Conservation (phyloP, 2,888 invertebrate genomes). For the Trachelus troglodyta region DNA sequence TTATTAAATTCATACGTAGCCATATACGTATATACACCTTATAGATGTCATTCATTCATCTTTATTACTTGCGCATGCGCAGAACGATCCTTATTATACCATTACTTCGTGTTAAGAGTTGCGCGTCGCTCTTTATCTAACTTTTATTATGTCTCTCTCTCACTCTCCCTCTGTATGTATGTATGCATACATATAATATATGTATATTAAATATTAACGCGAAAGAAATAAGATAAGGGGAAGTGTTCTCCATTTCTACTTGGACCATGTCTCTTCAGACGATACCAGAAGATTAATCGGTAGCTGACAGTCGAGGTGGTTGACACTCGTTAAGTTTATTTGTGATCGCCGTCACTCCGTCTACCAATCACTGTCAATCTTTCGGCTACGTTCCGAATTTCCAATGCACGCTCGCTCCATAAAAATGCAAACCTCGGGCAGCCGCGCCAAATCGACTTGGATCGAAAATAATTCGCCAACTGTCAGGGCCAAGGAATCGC, state of each 20-base stretch:
- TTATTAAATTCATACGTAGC: too few relatives aligned
- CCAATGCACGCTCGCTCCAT: not conserved
- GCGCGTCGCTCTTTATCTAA: not conserved
- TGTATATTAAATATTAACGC: not conserved
- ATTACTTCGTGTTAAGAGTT: not conserved
- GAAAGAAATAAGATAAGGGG: not conserved
- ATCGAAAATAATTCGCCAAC: not conserved
- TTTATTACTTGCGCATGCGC: not conserved
- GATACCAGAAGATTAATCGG: not conserved
- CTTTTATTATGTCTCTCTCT: not conserved
- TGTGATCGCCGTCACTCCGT: not conserved
- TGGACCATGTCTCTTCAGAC: not conserved
- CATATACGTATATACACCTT: too few relatives aligned
- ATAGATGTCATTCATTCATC: not conserved
- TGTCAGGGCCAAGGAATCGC: not conserved
- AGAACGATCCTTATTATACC: not conserved
- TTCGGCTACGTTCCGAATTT: not conserved
- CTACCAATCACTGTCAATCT: not conserved
- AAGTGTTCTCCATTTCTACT: not conserved
- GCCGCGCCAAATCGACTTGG: not conserved
- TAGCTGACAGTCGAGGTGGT: not conserved
- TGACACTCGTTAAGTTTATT: not conserved
- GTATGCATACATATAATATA: not conserved
- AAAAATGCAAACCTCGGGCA: not conserved
- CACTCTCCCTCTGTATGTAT: too few relatives aligned